Percentiles rank a stretch among this genome's conserved stretches.
phyloP scores from a whole-genome alignment of 2,113 vertebrate genomes.

The Pseudorasbora parva region DNA sequence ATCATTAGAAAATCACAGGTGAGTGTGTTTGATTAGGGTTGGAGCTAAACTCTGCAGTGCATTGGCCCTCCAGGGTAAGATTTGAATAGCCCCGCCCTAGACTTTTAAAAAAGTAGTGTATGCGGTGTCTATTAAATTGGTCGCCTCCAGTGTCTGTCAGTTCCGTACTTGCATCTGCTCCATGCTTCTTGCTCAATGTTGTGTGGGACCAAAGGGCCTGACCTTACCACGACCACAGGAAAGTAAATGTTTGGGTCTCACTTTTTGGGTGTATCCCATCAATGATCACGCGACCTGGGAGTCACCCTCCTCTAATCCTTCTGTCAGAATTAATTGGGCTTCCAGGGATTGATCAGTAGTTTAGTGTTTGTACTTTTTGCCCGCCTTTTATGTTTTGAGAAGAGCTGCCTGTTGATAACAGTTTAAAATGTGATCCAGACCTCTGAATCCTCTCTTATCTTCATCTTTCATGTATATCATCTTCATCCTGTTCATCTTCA shows the following conservation, averaged over 20 bases:
- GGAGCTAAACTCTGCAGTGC: too few relatives aligned
- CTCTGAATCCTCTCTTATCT: conserved; percentile 46
- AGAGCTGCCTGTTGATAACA: conserved; percentile 51
- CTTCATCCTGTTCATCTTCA: conserved; percentile 20
- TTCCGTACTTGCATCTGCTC: conserved; percentile 11
- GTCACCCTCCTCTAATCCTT: conserved; percentile 73
- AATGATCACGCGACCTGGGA: conserved; percentile 71
- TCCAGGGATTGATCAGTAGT: conserved; percentile 67
- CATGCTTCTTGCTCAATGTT: conserved; percentile 4
- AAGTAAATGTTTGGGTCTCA: conserved; percentile 54
- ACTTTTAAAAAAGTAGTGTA: neutral
- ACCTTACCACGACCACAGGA: conserved; percentile 46
- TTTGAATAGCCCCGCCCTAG: too few relatives aligned
- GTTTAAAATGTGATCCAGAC: conserved; percentile 47
- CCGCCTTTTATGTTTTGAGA: neutral
- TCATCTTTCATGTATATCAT: conserved; percentile 36
- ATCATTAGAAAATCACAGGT: too few relatives aligned
- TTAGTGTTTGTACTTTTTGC: conserved; percentile 41
- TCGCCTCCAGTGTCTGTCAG: conserved; percentile 15
- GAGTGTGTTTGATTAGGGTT: too few relatives aligned
- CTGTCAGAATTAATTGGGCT: conserved; percentile 77
- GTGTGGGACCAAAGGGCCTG: conserved; percentile 38
- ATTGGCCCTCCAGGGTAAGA: too few relatives aligned
- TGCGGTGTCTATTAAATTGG: neutral
- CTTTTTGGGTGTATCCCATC: conserved; percentile 64